These are phyloP conservation scores for Harpagoxenus sublaevis DNA, from an alignment of 2,888 invertebrate genomes.

Conservation along the genomic window DNA sequence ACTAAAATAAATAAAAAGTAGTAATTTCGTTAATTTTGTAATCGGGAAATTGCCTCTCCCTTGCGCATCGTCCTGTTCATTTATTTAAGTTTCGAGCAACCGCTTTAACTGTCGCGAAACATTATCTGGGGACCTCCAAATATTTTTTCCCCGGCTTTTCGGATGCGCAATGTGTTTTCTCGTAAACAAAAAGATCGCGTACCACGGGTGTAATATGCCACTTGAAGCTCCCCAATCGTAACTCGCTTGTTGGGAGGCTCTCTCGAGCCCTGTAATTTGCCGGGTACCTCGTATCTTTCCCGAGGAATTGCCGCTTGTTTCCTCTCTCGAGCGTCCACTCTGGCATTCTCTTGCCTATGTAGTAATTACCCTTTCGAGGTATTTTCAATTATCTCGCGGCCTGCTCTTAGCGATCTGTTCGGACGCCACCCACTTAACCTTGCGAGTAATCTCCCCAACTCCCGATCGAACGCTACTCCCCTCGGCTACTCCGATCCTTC, in stretches of 20 bases:
- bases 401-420: slow-evolving; percentile 6
- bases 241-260: slow-evolving; percentile 22
- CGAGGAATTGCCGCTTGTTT: slow-evolving; percentile 24
- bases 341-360: slow-evolving; percentile 26
- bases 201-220: slow-evolving; percentile 1
- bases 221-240: slow-evolving; percentile 28
- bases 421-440: slow-evolving; percentile 32
- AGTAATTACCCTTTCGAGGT: slow-evolving; percentile 48
- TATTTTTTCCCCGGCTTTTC: background rate
- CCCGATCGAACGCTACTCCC: background rate
- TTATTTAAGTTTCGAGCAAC: background rate
- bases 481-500: background rate
- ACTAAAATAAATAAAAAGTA: background rate
- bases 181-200: slow-evolving; percentile 22
- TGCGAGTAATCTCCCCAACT: slow-evolving; percentile 27
- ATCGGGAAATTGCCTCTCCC: background rate
- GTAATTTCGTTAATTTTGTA: background rate
- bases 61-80: background rate
- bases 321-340: slow-evolving; percentile 40
- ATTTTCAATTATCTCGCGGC: slow-evolving; percentile 43
- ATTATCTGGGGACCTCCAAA: background rate
- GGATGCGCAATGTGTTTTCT: background rate
- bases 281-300: slow-evolving; percentile 40
- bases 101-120: background rate
- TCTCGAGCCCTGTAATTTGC: slow-evolving; percentile 47